A percentile compares a stretch with the other conserved stretches of the same genome.
Conservation (phyloP, 2,888 invertebrate species). For the Odontocolon sp. region DNA sequence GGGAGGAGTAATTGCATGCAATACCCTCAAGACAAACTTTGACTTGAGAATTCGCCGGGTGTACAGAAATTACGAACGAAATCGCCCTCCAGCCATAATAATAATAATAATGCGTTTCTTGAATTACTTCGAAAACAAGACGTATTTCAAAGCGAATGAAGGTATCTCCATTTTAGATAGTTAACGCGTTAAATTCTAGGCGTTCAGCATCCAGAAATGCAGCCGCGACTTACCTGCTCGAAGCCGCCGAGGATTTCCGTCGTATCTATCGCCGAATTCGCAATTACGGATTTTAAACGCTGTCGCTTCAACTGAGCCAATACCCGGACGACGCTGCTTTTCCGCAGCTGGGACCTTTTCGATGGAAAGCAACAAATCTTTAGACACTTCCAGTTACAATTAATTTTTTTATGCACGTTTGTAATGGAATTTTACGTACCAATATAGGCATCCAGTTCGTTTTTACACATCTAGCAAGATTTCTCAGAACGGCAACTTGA, state of each 20-base stretch:
- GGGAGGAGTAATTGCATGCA: conserved; percentile 36
- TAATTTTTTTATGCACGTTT: no score
- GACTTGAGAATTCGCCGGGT: not conserved
- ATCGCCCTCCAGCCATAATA: not conserved
- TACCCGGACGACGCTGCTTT: conserved; percentile 89
- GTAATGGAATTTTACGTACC: no score
- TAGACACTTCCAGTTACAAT: no score
- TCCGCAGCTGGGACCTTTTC: conserved; percentile 87
- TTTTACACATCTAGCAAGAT: conserved; percentile 91
- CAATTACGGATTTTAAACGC: conserved; percentile 88
- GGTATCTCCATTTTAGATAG: not conserved
- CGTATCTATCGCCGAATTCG: conserved; percentile 96
- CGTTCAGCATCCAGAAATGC: not conserved
- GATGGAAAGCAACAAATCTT: conserved; percentile 44
- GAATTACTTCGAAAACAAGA: no score
- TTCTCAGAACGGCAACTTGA: conserved; percentile 88
- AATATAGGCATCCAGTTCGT: conserved; percentile 97
- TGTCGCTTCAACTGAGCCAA: conserved; percentile 89
- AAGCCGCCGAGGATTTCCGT: conserved; percentile 98
- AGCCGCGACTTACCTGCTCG: conserved; percentile 90
- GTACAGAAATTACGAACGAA: not conserved
- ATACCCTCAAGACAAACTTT: conserved; percentile 2
- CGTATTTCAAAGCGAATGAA: no score
- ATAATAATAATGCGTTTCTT: no score
- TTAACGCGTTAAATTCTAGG: not conserved